phyloP scores from a whole-genome alignment of 2,797 vertebrate genomes.

The Sebastes itinus region DNA sequence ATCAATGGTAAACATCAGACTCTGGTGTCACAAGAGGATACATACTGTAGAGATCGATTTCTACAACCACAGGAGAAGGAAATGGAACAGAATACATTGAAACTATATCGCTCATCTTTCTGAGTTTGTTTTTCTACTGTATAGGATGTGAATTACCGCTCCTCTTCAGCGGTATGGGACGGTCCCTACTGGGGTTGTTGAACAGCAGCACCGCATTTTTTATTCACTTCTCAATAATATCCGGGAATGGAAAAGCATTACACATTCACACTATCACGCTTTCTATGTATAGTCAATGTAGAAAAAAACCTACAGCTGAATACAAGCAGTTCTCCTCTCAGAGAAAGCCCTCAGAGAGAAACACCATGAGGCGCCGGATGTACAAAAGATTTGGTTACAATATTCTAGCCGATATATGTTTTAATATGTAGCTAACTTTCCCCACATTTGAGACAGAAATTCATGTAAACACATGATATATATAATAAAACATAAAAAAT shows the following conservation, averaged over 20 bases:
- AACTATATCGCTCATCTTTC: not conserved
- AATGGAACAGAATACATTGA: not conserved
- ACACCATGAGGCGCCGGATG: not conserved
- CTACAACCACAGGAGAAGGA: not conserved
- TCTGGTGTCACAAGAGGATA: conserved; percentile 10
- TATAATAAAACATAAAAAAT: not conserved
- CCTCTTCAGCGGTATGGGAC: not conserved
- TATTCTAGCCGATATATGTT: not conserved
- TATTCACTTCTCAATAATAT: conserved; percentile 1
- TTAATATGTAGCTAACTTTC: not conserved
- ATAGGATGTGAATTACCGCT: not conserved
- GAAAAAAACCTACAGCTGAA: not conserved
- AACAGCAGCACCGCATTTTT: not conserved
- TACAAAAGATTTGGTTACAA: not conserved
- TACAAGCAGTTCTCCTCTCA: not conserved
- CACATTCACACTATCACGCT: not conserved
- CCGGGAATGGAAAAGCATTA: not conserved
- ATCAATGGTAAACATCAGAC: conserved; percentile 12
- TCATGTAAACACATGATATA: not conserved
- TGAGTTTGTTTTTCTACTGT: not conserved
- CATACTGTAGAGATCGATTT: not conserved
- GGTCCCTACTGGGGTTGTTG: not conserved
- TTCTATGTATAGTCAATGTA: not conserved
- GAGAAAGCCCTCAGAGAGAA: not conserved
- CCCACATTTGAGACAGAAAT: not conserved